Base-by-base conservation (phyloP, 23 tunicate genomes). In the Diplosoma virens region DNA sequence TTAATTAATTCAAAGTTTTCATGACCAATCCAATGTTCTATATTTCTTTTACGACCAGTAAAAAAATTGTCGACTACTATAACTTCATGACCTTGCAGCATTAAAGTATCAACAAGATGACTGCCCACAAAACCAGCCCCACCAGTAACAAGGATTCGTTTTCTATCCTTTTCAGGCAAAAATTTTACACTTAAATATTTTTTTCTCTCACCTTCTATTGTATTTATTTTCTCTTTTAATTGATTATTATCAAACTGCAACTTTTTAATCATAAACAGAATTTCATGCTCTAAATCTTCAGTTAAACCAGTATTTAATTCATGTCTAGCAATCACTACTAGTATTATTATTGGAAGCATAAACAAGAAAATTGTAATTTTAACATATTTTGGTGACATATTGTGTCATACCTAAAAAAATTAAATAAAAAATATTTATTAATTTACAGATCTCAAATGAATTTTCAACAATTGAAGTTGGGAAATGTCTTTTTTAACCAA, bases 81-180 rank as follows among this genome's bases (percentile, higher is more conserved):
- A 20, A 93, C 98, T 87, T 93, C 98, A 37, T 93, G 98, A 3
- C 98, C 98, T 68, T 58, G 55, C 34, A 73, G 32, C 98, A 93
- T 93, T 30, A 93, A 60, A 61, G 59, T 76, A 56, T 93, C 98
- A n/a, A 87, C 94, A 26, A 93, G 82, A 82, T 93, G 98, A 41
- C 94, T 86, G 30, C 98, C 98, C 2, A 93, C 98, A 87, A 93
- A 93, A 18, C 98, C 98, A 53, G 98, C 98, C 20, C 98, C 98
- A 20, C 98, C 98, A 2, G 98, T 93, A 7, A 93, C 81, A 28
- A 93, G 86, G 30, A 93, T 93, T 64, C 98, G 58, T 59, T 87
- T 93, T 71, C 98, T 59, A 33, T 93, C 88, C 63, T 87, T 75
- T 74, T 93, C 98, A 2, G 98, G 79, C n/a, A 93, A 64, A 73